These are phyloP conservation scores for Caranx ignobilis DNA, from an alignment of 2,113 vertebrate species.

Conservation along the genomic window DNA sequence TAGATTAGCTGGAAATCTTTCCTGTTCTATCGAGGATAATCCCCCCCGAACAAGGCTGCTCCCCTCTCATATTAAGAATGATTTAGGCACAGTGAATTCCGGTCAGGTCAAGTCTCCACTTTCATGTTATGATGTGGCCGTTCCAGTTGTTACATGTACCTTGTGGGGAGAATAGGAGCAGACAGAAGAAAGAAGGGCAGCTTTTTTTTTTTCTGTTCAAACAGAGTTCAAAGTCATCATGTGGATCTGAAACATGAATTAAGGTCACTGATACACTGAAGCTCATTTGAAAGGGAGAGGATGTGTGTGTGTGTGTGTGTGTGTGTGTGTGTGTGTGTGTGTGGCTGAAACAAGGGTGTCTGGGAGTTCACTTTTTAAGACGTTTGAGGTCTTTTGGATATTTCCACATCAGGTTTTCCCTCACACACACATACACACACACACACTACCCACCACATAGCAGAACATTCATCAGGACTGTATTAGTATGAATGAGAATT, in stretches of 20 bases:
- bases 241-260: constrained; percentile 71
- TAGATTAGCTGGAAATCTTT: constrained; percentile 86
- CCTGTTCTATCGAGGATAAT: constrained; percentile 83
- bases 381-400: constrained; percentile 52
- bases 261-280: constrained; percentile 58
- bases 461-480: constrained; percentile 47
- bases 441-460: constrained; percentile 56
- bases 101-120: constrained; percentile 68
- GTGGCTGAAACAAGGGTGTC: constrained; percentile 33
- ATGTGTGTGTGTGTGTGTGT: constrained; percentile 21
- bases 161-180: constrained; percentile 45
- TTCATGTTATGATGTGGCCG: constrained; percentile 74
- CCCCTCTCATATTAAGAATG: constrained; percentile 75
- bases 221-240: constrained; percentile 73
- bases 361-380: constrained; percentile 64
- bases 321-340: constrained; percentile 26
- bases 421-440: constrained; percentile 40
- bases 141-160: constrained; percentile 62
- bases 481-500: constrained; percentile 71
- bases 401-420: constrained; percentile 73
- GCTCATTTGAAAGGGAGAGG: constrained; percentile 49
- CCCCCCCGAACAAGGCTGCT: constrained; percentile 65
- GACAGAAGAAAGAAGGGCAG: constrained; percentile 54
- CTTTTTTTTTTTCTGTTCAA: constrained; percentile 52
- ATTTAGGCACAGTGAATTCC: constrained; percentile 78